Evolutionary conservation across 2,888 invertebrate species (phyloP), one percentile per base, ranked within the genome.

Genomic region (Ormyrus pomaceus): DNA sequence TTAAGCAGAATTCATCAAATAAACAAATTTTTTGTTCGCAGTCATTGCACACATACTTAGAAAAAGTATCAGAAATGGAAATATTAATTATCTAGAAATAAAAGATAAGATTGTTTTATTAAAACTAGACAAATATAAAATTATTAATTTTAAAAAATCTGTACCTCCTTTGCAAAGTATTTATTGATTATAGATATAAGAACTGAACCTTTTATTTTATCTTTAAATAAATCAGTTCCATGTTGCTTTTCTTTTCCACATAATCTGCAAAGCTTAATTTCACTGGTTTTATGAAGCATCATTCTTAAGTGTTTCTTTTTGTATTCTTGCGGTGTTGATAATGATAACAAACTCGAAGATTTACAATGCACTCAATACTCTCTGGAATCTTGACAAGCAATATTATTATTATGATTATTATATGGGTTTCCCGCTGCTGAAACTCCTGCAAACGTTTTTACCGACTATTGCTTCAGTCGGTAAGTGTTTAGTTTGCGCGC

Each of bases 1-100:
- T 89, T 50, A 87, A 83, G 70, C 87, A 90, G 80, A 90, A 90
- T 81, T 90, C 89, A 75, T 90, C 88, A n/a, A 90, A 90, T n/a
- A 84, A 85, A 74, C 87, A 89, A 74, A 90, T 86, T 65, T 87
- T 88, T 79, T 88, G 88, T 73, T 90, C 90, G 46, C 89, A 90
- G 62, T 90, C 89, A 45, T 87, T 86, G 81, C 90, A 90, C 75
- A 90, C 86, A 64, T 87, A 88, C 72, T 90, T 90, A 0, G 90
- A 87, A 69, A 88, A 87, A 19, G 83, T 77, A 82, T 90, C 90
- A 0, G 86, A 80, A 3, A 85, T 84, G 51, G 87, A 86, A 45
- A 90, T 89, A 82, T 87, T 87, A 62, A 90, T 88, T 48, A 89
- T 86, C 90, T 90, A 77, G 13, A 34, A 83, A 83, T 65, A 58